Conservation (phyloP, 1,140 invertebrate genomes). For the Olivierus martensii region DNA sequence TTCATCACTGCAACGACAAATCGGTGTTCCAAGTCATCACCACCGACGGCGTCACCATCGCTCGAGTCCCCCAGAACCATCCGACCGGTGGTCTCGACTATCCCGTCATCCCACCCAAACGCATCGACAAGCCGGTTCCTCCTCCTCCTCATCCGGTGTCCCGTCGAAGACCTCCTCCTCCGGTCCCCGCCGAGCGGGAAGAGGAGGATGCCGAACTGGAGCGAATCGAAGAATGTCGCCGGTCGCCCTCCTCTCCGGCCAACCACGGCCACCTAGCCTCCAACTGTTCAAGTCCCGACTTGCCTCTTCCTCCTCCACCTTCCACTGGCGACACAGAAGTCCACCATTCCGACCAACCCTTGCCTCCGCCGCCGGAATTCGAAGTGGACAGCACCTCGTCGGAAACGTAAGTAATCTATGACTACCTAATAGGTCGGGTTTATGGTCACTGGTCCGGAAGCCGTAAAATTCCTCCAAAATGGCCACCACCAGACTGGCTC, state of each 20-base stretch:
- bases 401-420: too few species aligned
- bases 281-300: neutral
- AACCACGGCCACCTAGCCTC: neutral
- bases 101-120: neutral
- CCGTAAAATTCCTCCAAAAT: too few species aligned
- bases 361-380: slow-evolving; percentile 9
- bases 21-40: slow-evolving; percentile 12
- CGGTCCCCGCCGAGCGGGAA: neutral
- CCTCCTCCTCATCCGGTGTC: neutral
- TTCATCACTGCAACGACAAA: slow-evolving; percentile 14
- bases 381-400: too few species aligned
- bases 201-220: too few species aligned
- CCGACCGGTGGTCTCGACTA: too few species aligned
- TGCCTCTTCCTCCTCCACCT: slow-evolving; percentile 4
- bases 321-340: neutral
- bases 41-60: slow-evolving; percentile 12
- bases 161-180: neutral
- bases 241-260: too few species aligned
- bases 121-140: neutral
- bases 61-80: neutral
- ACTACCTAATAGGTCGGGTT: too few species aligned
- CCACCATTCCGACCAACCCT: neutral
- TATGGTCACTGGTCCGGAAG: too few species aligned
- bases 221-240: too few species aligned
- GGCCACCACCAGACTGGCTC: too few species aligned